Percentiles rank a stretch among this genome's conserved stretches.
Evolutionary conservation across 2,888 invertebrate species (phyloP).

Genomic region (Heliconius hortense): DNA sequence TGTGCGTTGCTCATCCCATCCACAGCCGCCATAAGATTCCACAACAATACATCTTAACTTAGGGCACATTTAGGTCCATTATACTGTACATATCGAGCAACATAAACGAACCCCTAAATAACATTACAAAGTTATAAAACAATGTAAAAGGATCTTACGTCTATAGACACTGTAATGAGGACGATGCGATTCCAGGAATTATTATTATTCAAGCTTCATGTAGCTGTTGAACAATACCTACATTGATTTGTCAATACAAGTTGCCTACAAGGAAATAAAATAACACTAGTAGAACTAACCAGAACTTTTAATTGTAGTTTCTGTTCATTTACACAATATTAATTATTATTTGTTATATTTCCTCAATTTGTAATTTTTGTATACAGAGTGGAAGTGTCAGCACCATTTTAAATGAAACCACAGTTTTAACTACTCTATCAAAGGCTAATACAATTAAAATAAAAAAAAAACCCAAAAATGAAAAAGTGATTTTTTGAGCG

Average conservation of each 20-base stretch:
- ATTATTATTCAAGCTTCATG: constrained; percentile 39
- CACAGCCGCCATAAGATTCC: constrained; percentile 44
- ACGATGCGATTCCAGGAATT: constrained; percentile 51
- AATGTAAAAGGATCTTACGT: constrained; percentile 48
- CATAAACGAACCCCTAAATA: constrained; percentile 34
- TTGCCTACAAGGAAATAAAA: constrained; percentile 12
- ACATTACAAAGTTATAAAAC: constrained; percentile 35
- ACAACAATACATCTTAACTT: constrained; percentile 49
- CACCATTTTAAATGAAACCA: too few relatives aligned
- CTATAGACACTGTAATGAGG: constrained; percentile 44
- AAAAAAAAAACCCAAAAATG: too few relatives aligned
- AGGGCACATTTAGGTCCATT: constrained; percentile 46
- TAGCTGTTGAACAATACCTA: constrained; percentile 10
- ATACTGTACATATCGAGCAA: constrained; percentile 30
- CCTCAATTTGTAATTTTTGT: background rate
- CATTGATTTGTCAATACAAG: constrained; percentile 9
- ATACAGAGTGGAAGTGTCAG: too few relatives aligned
- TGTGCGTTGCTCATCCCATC: constrained; percentile 63
- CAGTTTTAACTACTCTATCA: too few relatives aligned
- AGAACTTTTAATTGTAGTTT: constrained; percentile 1
- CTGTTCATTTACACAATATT: background rate
- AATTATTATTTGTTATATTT: background rate
- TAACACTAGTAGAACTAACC: background rate
- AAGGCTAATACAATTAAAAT: too few relatives aligned
- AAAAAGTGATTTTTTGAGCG: too few relatives aligned